Evolutionary conservation across 2,113 vertebrate genomes (phyloP).

Genomic region (Lagenorhynchus albirostris): DNA sequence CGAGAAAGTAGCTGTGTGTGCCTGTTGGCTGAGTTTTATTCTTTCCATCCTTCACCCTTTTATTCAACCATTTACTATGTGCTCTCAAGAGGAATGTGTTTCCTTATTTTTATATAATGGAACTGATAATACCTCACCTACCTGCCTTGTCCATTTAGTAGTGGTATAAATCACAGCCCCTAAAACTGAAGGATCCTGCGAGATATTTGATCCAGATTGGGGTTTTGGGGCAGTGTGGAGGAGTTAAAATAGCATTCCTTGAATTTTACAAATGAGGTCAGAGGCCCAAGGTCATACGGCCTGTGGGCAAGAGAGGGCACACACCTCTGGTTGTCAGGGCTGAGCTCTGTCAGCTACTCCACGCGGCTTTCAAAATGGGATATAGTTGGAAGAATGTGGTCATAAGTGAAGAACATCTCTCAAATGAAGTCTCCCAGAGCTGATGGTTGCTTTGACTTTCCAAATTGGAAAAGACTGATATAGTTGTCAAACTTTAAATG

Average conservation of each 20-base stretch:
- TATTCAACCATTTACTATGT: neutral
- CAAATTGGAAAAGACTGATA: neutral
- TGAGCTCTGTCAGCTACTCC: neutral
- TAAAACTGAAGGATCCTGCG: neutral
- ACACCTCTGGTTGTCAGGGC: neutral
- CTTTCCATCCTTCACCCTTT: neutral
- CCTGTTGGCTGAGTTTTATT: neutral
- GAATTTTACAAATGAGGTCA: neutral
- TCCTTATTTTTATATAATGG: neutral
- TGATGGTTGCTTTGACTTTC: neutral
- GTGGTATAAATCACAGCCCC: neutral
- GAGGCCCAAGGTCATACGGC: neutral
- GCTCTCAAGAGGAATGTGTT: neutral
- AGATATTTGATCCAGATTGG: neutral
- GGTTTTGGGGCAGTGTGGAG: neutral
- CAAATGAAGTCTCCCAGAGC: neutral
- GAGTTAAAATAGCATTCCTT: neutral
- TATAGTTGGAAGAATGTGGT: neutral
- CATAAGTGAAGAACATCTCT: neutral
- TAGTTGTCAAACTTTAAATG: neutral
- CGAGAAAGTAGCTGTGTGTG: neutral
- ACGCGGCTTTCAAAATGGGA: neutral
- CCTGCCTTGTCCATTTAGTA: neutral
- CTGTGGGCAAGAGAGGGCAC: neutral
- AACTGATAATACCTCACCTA: neutral